Percentiles rank a stretch among this genome's conserved stretches.
phyloP scores from a whole-genome alignment of 1,140 invertebrate genomes.

The Danaus plexippus region DNA sequence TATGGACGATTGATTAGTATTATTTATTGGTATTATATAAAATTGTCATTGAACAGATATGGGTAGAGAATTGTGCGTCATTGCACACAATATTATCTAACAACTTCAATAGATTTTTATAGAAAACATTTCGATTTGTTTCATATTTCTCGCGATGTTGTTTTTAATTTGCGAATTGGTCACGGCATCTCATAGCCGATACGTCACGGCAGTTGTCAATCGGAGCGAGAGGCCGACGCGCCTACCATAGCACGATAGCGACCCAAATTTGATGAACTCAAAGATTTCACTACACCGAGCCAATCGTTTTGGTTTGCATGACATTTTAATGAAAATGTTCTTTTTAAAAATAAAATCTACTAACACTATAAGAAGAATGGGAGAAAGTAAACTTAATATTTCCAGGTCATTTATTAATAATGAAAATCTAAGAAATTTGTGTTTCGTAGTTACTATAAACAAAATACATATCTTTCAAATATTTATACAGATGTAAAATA shows the following conservation, averaged over 20 bases:
- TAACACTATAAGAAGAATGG: neutral
- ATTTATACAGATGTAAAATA: no score
- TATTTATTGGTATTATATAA: no score
- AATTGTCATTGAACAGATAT: no score
- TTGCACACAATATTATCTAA: no score
- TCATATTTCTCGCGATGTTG: conserved; percentile 27
- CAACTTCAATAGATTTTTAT: conserved; percentile 6
- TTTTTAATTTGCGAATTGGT: conserved; percentile 44
- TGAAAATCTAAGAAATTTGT: no score
- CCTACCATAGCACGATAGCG: conserved; percentile 52
- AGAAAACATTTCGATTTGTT: conserved; percentile 30
- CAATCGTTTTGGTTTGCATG: conserved; percentile 21
- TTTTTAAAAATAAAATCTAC: neutral
- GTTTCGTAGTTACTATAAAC: no score
- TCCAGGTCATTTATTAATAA: no score
- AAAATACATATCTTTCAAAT: no score
- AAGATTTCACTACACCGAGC: conserved; percentile 23
- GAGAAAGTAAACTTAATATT: no score
- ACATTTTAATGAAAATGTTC: neutral
- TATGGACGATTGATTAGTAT: no score
- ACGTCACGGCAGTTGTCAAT: conserved; percentile 58
- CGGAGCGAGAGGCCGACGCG: conserved; percentile 42
- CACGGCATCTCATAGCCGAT: conserved; percentile 43
- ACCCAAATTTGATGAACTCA: conserved; percentile 27
- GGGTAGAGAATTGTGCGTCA: no score